Base-by-base conservation (phyloP, 2,113 vertebrate species). In the Argyrosomus japonicus region DNA sequence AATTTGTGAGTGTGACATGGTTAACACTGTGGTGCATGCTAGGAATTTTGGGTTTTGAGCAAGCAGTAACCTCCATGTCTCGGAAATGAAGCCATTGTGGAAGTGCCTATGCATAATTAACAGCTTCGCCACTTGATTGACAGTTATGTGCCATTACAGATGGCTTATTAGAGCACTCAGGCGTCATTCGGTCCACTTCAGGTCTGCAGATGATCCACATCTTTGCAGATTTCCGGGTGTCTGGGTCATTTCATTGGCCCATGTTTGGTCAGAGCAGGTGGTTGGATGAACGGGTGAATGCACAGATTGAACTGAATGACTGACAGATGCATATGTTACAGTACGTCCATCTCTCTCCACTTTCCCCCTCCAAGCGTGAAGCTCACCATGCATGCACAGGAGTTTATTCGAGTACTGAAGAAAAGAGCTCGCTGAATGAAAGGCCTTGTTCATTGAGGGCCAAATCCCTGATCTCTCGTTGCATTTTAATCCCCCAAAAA, bases 401-500 rank as follows among this genome's bases (percentile, higher is more conserved):
- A 85, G 54, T 74, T 36, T 18, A 13, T 27, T 17, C 5, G 21
- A 65, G 56, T 36, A 45, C 54, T 47, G n/a, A 18, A 67, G 63
- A 43, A 61, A 82, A 65, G 58, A 75, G 58, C 45, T 73, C 25
- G 15, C 19, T 83, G 75, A 90, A 90, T 90, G 78, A 84, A 90
- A 80, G 68, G 62, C 83, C 54, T 82, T 56, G 81, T 92, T 92
- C 82, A 80, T 17, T 23, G 36, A 64, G 61, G 29, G 75, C 85
- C 56, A 87, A 79, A 82, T 68, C 79, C 84, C 78, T n/a, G 71
- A 75, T 86, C 87, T 79, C 62, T 83, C 15, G 6, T 65, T 82
- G 75, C 65, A 87, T 86, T 79, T 86, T 91, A 91, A 90, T 84
- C 79, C 68, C 10, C 18, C 19, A 68, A 73, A 81, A 83, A 87